Percentiles rank a stretch among this genome's conserved stretches.
These are phyloP conservation scores for Sarcophaga peregrina DNA, from an alignment of 1,140 invertebrate genomes.

Conservation along the genomic window DNA sequence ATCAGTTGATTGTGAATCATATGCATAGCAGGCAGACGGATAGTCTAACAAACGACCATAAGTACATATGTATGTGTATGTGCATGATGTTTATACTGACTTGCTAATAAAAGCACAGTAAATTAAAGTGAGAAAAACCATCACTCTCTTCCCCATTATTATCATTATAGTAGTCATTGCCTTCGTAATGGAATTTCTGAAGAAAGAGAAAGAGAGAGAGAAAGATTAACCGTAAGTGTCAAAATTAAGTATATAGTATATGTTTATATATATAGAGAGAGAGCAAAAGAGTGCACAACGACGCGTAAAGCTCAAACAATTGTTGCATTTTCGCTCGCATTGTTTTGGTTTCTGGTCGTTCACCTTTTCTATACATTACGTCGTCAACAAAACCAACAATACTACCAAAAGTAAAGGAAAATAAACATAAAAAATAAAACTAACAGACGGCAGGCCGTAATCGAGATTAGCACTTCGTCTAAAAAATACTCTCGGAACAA, in stretches of 20 bases:
- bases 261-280: neutral
- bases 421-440: neutral
- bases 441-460: neutral
- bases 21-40: too few relatives aligned
- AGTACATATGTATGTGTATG: too few relatives aligned
- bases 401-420: too few relatives aligned
- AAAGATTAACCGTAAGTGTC: neutral
- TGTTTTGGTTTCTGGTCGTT: conserved; percentile 46
- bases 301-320: conserved; percentile 27
- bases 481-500: too few relatives aligned
- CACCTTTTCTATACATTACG: conserved; percentile 11
- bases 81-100: too few relatives aligned
- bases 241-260: neutral
- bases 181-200: neutral
- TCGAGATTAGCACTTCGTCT: conserved; percentile 18
- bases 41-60: too few relatives aligned
- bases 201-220: conserved; percentile 26
- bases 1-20: neutral
- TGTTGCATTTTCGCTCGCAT: conserved; percentile 43
- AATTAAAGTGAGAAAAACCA: neutral
- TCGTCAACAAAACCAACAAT: conserved; percentile 8
- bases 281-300: conserved; percentile 30
- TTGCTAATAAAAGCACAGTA: too few relatives aligned
- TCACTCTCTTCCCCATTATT: neutral
- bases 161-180: neutral